These are phyloP conservation scores for Neosilurus hyrtlii DNA, from an alignment of 2,797 vertebrate species.

Conservation along the genomic window DNA sequence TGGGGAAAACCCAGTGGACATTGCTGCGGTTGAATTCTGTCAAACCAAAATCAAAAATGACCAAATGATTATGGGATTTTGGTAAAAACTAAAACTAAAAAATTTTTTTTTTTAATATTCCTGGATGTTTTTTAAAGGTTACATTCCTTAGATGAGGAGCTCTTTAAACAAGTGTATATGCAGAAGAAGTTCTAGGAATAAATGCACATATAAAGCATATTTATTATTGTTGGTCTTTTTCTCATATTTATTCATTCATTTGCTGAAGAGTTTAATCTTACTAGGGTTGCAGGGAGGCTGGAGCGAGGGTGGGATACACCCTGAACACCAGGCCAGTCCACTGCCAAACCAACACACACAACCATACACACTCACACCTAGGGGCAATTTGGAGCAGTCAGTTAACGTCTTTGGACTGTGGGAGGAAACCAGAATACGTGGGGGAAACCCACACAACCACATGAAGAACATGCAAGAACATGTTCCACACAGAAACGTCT, in stretches of 20 bases:
- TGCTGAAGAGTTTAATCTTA: too few species aligned
- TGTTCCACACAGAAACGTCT: too few species aligned
- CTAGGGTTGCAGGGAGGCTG: too few species aligned
- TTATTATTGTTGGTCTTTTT: neutral
- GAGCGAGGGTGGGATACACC: too few species aligned
- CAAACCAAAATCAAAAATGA: slow-evolving; percentile 1
- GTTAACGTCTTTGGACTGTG: too few species aligned
- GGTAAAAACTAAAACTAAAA: neutral
- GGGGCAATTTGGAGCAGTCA: too few species aligned
- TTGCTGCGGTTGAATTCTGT: neutral
- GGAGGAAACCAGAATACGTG: too few species aligned
- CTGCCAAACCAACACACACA: too few species aligned
- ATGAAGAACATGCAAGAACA: too few species aligned
- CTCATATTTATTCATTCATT: neutral
- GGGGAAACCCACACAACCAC: too few species aligned
- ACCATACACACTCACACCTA: too few species aligned
- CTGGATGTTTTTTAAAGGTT: neutral
- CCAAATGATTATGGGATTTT: neutral
- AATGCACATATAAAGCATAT: neutral
- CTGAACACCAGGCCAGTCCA: too few species aligned
- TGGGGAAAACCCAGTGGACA: neutral
- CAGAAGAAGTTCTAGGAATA: neutral
- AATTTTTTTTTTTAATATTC: neutral
- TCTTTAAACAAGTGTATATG: neutral
- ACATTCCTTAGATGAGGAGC: neutral